Base-by-base conservation (phyloP, 2,113 vertebrate species). In the Laticauda colubrina region DNA sequence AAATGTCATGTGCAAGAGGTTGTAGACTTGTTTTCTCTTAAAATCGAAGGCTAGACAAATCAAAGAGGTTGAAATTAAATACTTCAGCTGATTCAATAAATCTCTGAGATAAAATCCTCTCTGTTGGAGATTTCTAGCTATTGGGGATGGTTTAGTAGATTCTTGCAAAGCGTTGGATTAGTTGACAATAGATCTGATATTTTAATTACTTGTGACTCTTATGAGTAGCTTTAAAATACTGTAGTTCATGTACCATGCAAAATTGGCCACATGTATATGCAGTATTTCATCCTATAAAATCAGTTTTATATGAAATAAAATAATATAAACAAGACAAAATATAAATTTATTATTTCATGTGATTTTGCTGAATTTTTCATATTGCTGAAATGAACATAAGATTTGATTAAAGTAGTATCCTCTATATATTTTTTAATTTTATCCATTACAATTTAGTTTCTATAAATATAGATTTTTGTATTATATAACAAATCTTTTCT, bases 401-500 rank as follows among this genome's bases (percentile, higher is more conserved):
- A 85, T 26, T 45, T 3, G 3, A 61, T 48, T 75, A 61, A 55
- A 91, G 26, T 88, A 69, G 24, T 88, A 54, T 90, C 89, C 12
- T 29, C 48, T 51, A 91, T 15, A 93, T 12, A 26, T 0, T 85
- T 48, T 92, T 92, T 23, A 93, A 93, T 93, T n/a, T 20, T 93
- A 91, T 91, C 94, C 95, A 43, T 94, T 64, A 59, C 89, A 86
- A 90, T 39, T 96, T 90, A 51, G 0, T 61, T 39, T 90, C 85
- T 8, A 5, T 53, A 59, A 39, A 3, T 88, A 57, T 91, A 93
- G 48, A 92, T 95, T 95, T 87, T 59, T 21, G 90, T 39, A 89
- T 5, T 21, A 94, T 93, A 90, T 39, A 91, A 95, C 93, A 89
- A 53, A 94, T 69, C 29, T 69, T 94, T 92, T 94, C 51, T 43